phyloP scores from a whole-genome alignment of 2,113 vertebrate species.

The Typhlomys cinereus region DNA sequence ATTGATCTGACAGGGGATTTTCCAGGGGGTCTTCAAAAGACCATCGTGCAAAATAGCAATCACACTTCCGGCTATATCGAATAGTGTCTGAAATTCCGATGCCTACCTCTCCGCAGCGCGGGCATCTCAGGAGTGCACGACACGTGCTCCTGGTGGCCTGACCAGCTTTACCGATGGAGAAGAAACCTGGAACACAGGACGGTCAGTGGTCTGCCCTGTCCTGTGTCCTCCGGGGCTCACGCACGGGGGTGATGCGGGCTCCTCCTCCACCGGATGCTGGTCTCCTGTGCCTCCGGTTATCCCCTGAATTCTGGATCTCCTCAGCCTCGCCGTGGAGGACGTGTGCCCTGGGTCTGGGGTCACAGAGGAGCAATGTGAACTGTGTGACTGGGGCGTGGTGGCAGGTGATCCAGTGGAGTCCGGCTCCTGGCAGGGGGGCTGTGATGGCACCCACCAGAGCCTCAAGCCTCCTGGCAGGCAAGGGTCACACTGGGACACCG shows the following conservation, averaged over 20 bases:
- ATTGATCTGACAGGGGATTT: background rate
- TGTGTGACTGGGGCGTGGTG: background rate
- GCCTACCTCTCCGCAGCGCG: background rate
- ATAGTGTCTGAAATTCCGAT: background rate
- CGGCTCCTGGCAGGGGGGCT: fast-evolving
- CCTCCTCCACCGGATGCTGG: background rate
- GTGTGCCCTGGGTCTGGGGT: too few species aligned
- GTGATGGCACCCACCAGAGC: fast-evolving
- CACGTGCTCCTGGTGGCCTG: background rate
- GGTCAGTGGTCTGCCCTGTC: background rate
- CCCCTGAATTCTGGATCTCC: background rate
- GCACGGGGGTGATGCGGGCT: too few species aligned
- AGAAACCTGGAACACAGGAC: fast-evolving
- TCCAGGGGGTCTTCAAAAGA: background rate
- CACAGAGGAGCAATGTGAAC: background rate
- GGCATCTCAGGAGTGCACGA: background rate
- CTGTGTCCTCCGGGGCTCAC: background rate
- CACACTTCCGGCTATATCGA: background rate
- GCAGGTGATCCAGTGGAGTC: background rate
- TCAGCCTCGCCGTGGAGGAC: too few species aligned
- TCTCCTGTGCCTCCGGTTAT: background rate
- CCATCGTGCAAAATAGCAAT: background rate
- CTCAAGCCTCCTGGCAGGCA: background rate
- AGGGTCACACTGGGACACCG: background rate
- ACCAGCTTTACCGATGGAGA: too few species aligned